Percentiles rank a stretch among this genome's conserved stretches.
Conservation (phyloP, 2,797 vertebrate species). For the Sebastes glaucus region DNA sequence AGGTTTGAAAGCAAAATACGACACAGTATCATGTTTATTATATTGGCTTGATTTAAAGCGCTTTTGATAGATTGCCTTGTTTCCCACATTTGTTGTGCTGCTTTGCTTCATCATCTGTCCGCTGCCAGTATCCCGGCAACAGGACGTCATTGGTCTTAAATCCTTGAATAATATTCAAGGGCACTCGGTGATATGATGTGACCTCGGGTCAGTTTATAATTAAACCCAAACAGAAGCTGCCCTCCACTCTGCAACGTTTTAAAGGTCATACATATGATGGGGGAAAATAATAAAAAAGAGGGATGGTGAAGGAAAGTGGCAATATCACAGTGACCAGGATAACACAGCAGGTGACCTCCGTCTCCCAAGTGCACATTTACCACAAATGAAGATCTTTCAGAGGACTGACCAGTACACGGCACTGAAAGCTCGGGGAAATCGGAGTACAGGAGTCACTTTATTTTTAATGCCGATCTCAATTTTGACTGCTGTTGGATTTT, state of each 20-base stretch:
- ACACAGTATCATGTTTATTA: not conserved
- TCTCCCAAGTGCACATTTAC: slow-evolving; percentile 42
- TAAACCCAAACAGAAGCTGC: slow-evolving; percentile 64
- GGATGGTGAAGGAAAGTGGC: slow-evolving; percentile 6
- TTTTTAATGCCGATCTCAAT: slow-evolving; percentile 2
- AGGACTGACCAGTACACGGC: not conserved
- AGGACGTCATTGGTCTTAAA: slow-evolving; percentile 19
- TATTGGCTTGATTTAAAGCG: not conserved
- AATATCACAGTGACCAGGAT: slow-evolving; percentile 26
- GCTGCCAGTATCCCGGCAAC: slow-evolving; percentile 11
- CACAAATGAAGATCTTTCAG: slow-evolving; percentile 37
- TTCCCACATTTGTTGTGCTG: not conserved
- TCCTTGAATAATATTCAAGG: slow-evolving; percentile 52
- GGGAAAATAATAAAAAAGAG: not conserved
- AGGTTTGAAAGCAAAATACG: not conserved
- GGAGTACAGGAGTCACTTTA: not conserved
- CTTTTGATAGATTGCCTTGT: not conserved
- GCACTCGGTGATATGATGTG: slow-evolving; percentile 41
- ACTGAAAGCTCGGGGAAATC: slow-evolving; percentile 7
- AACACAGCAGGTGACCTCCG: slow-evolving; percentile 34
- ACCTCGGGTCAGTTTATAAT: slow-evolving; percentile 70
- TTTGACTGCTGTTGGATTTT: not conserved
- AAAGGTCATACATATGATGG: slow-evolving; percentile 63
- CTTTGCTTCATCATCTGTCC: slow-evolving; percentile 25
- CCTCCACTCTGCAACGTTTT: slow-evolving; percentile 46